These are phyloP conservation scores for Somateria mollissima DNA, from an alignment of 2,797 vertebrate genomes.

Conservation along the genomic window DNA sequence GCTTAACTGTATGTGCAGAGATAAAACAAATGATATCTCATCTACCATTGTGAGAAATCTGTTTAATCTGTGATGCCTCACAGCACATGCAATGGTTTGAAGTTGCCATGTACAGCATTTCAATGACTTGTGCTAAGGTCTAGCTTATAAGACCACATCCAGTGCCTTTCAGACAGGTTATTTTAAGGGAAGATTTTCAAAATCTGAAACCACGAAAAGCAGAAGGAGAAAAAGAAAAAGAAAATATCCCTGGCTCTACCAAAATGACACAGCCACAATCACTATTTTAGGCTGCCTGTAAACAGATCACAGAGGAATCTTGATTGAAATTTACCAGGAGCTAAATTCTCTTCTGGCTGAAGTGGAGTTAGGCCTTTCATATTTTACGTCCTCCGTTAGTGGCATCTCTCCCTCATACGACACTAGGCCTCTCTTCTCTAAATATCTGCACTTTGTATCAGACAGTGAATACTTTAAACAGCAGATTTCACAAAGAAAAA, in stretches of 20 bases:
- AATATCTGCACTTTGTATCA: neutral
- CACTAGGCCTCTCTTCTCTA: neutral
- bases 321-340: neutral
- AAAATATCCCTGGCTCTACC: neutral
- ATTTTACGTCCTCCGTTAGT: neutral
- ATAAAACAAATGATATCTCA: neutral
- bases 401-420: neutral
- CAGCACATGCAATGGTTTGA: neutral
- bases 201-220: neutral
- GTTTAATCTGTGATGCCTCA: neutral
- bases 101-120: neutral
- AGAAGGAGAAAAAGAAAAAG: neutral
- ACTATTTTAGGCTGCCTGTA: neutral
- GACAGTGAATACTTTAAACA: neutral
- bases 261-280: neutral
- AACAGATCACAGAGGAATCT: neutral
- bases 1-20: neutral
- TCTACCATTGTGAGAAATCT: neutral
- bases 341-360: neutral
- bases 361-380: neutral
- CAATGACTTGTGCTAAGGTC: neutral
- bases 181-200: neutral
- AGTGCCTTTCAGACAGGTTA: neutral
- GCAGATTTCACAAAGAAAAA: neutral
- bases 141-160: neutral